These are phyloP conservation scores for Tigriopus californicus DNA, from an alignment of 2,888 invertebrate species.

Conservation along the genomic window DNA sequence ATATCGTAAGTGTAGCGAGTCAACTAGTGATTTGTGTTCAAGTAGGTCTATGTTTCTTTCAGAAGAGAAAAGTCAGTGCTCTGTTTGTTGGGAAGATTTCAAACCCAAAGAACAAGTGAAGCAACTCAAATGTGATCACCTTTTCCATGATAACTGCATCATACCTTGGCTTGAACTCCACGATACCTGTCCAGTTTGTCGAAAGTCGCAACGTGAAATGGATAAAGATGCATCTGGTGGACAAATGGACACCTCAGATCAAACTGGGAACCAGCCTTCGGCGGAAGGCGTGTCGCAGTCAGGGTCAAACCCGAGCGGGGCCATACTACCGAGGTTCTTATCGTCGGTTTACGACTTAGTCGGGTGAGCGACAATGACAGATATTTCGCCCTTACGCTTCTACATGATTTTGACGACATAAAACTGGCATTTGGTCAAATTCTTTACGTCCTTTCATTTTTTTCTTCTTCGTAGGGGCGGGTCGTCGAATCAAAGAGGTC, in stretches of 20 bases:
- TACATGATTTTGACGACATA: too few species aligned
- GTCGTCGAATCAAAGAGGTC: background rate
- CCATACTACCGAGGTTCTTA: too few species aligned
- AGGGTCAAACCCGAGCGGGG: too few species aligned
- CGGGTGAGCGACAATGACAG: too few species aligned
- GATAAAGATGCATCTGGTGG: background rate
- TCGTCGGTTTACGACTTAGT: too few species aligned
- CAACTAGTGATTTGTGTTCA: background rate
- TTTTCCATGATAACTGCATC: slow-evolving; percentile 81
- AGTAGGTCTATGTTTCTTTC: slow-evolving; percentile 20
- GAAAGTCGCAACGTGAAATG: slow-evolving; percentile 46
- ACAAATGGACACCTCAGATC: too few species aligned
- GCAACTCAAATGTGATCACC: slow-evolving; percentile 63
- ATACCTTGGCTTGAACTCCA: slow-evolving; percentile 88
- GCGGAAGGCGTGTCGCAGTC: too few species aligned
- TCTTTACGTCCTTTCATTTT: too few species aligned
- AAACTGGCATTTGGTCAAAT: too few species aligned
- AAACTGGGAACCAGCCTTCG: too few species aligned
- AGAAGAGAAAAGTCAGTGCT: slow-evolving; percentile 62
- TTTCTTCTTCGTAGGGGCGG: background rate
- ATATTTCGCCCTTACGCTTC: too few species aligned
- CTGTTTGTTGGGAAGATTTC: slow-evolving; percentile 92
- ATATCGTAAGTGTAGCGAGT: background rate
- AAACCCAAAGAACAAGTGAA: slow-evolving; percentile 49
- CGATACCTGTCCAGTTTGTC: slow-evolving; percentile 87